phyloP scores from a whole-genome alignment of 2,113 vertebrate species.

The Piprites chloris region DNA sequence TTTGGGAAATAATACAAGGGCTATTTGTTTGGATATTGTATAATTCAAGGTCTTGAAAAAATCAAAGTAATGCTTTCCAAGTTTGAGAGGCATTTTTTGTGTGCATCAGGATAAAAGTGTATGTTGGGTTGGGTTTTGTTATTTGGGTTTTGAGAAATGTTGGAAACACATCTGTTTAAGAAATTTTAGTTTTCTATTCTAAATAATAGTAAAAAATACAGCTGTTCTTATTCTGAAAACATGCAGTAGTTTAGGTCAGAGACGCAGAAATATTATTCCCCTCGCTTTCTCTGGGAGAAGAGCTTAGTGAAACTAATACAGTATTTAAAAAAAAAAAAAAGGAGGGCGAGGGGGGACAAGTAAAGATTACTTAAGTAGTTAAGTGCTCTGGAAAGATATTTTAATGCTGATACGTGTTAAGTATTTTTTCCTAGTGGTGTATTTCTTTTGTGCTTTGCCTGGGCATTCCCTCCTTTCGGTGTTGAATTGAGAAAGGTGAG shows the following conservation, averaged over 20 bases:
- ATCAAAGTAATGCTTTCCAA: not conserved
- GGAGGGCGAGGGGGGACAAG: fast-evolving
- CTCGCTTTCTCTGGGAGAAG: not conserved
- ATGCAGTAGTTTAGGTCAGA: not conserved
- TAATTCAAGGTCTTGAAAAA: not conserved
- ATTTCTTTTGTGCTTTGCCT: not conserved
- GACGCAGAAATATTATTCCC: not conserved
- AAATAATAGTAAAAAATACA: not conserved
- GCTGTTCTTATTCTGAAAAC: not conserved
- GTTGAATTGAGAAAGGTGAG: not conserved
- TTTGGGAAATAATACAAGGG: not conserved
- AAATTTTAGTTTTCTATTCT: not conserved
- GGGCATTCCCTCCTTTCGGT: not conserved
- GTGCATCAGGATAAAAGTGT: fast-evolving
- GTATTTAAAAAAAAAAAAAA: not conserved
- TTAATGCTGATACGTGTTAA: not conserved
- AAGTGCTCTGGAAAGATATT: not conserved
- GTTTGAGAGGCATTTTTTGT: not conserved
- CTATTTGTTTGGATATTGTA: not conserved
- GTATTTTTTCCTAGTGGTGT: not conserved
- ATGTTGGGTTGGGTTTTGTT: fast-evolving
- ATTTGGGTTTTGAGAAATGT: not conserved
- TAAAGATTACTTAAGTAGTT: not conserved
- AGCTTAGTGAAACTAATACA: not conserved
- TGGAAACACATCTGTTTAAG: not conserved